Conservation (phyloP, 2,888 invertebrate genomes). For the Cistogaster globosa region DNA sequence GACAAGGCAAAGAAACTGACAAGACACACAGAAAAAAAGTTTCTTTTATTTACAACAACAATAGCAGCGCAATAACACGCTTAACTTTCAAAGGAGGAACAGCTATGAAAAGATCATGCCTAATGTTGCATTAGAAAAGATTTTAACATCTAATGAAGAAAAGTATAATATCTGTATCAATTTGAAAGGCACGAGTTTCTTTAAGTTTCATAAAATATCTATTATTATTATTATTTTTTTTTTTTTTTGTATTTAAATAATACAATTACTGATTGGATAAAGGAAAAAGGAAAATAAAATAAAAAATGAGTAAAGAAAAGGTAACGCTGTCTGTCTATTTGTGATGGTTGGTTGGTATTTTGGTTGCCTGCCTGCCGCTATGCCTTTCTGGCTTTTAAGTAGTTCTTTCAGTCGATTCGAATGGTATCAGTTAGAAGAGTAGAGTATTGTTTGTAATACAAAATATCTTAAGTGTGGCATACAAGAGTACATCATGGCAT, state of each 20-base stretch:
- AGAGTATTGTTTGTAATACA: conserved; percentile 43
- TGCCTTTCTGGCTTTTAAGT: not conserved
- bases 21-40: conserved; percentile 39
- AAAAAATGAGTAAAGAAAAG: conserved; percentile 38
- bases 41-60: conserved; percentile 31
- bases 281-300: not conserved
- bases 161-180: conserved; percentile 66
- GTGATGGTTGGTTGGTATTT: conserved; percentile 50
- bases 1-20: conserved; percentile 36
- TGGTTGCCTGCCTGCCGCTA: conserved; percentile 24
- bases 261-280: conserved; percentile 47
- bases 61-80: not conserved
- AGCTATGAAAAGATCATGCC: conserved; percentile 28
- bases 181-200: conserved; percentile 69
- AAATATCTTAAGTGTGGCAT: conserved; percentile 59
- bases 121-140: conserved; percentile 23
- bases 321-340: conserved; percentile 30
- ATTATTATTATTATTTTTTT: conserved; percentile 22
- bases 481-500: conserved; percentile 65
- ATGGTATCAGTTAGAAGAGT: conserved; percentile 9
- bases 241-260: conserved; percentile 48
- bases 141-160: conserved; percentile 15
- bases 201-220: conserved; percentile 36
- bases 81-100: conserved; percentile 15
- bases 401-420: conserved; percentile 11